These are phyloP conservation scores for Atethmia centrago DNA, from an alignment of 2,888 invertebrate species.

Conservation along the genomic window DNA sequence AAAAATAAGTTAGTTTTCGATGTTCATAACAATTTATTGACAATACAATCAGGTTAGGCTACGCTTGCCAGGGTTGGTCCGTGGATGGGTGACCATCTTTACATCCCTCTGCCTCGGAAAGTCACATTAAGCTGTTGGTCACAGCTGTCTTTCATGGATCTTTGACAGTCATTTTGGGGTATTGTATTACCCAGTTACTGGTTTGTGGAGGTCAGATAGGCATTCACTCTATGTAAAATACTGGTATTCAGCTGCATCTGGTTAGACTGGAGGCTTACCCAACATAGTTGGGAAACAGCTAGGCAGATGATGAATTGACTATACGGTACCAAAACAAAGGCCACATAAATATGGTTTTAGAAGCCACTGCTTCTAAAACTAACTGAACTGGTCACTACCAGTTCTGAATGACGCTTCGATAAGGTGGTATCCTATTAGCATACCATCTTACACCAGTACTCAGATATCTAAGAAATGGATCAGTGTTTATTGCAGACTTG, in stretches of 20 bases:
- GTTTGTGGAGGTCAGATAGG: neutral
- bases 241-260: neutral
- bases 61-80: neutral
- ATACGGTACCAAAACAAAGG: neutral
- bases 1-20: neutral
- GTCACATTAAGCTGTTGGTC: neutral
- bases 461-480: neutral
- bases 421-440: neutral
- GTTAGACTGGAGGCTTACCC: neutral
- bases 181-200: neutral
- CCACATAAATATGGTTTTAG: neutral
- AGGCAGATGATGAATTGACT: neutral
- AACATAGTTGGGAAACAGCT: neutral
- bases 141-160: neutral
- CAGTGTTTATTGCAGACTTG: too few relatives aligned
- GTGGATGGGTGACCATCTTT: neutral
- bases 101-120: neutral
- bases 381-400: too few relatives aligned
- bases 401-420: neutral
- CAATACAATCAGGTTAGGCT: neutral
- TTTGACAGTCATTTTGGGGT: neutral
- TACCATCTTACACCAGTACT: too few relatives aligned
- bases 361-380: too few relatives aligned
- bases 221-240: neutral
- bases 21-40: neutral